Conservation (phyloP, 2,797 vertebrate species). For the Rachycentron canadum region DNA sequence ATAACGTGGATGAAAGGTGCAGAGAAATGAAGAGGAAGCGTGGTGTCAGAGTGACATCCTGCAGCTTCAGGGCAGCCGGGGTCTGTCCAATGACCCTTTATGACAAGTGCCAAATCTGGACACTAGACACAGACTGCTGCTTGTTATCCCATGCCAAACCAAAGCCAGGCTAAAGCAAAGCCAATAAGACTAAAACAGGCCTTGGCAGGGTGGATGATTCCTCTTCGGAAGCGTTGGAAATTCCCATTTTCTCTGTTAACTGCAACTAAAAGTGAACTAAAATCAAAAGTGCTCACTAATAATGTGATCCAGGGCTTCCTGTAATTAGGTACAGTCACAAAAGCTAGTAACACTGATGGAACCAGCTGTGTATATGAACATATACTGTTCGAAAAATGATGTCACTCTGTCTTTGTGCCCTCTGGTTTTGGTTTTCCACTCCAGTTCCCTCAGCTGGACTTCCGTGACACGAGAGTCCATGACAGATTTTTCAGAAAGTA, state of each 20-base stretch:
- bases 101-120: slow-evolving; percentile 29
- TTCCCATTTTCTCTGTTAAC: slow-evolving; percentile 28
- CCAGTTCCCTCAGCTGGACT: slow-evolving; percentile 66
- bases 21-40: slow-evolving; percentile 35
- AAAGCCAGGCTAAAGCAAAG: slow-evolving; percentile 21
- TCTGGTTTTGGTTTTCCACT: slow-evolving; percentile 69
- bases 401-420: slow-evolving; percentile 44
- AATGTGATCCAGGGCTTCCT: neutral
- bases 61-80: slow-evolving; percentile 38
- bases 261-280: slow-evolving; percentile 6
- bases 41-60: slow-evolving; percentile 62
- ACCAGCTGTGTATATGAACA: slow-evolving; percentile 16
- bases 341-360: slow-evolving; percentile 16
- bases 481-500: slow-evolving; percentile 43
- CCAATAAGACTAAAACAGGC: slow-evolving; percentile 30
- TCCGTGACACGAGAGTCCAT: slow-evolving; percentile 47
- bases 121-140: slow-evolving; percentile 25
- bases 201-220: slow-evolving; percentile 21
- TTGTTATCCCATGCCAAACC: slow-evolving; percentile 23
- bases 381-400: neutral
- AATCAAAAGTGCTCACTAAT: slow-evolving; percentile 31
- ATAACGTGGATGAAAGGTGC: slow-evolving; percentile 10
- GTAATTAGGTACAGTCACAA: neutral
- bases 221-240: slow-evolving; percentile 39
- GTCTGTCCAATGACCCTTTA: slow-evolving; percentile 26